Evolutionary conservation across 2,797 vertebrate species (phyloP), one percentile per base, ranked within the genome.

Genomic region (Sibirionetta formosa): DNA sequence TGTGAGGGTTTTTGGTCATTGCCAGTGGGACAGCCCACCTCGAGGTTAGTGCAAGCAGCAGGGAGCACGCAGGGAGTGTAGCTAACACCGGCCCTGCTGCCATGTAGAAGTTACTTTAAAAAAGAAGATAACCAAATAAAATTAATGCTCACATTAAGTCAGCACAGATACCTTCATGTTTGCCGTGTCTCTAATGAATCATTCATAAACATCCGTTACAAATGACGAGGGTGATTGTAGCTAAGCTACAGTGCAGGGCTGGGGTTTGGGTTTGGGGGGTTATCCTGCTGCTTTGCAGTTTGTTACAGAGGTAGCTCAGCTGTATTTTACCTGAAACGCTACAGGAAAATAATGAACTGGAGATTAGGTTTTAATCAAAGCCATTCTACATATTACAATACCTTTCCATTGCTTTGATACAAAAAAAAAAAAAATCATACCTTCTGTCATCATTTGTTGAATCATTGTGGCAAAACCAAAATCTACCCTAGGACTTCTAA

Each of bases 401-500:
- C 90, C 75, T 90, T 95, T 95, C 90, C 96, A 96, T 97, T 94
- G 94, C 96, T 96, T 97, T 90, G 92, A 93, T 96, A 94, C 75
- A 58, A 96, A 86, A 94, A 84, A 48, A 12, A 46, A 46, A 50
- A 16, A 51, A 92, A 66, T 65, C 96, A 79, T 96, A 95, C 91
- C 80, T 94, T 92, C 76, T 73, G 69, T 97, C 94, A 92, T 96
- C 57, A 5, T 97, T 87, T 95, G 97, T 95, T 11, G 14, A 94
- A 94, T 97, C 96, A 97, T 97, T 96, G 97, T 97, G 96, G 96
- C 96, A 97, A 97, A 97, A 97, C 91, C 96, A 97, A 97, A 97
- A 96, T 95, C 88, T 93, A 53, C 90, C 82, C 53, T 72, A 93
- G 86, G 93, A 90, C 69, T 90, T 94, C 53, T 35, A 11, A 2